phyloP scores from a whole-genome alignment of 2,797 vertebrate species.

The Mustela erminea region DNA sequence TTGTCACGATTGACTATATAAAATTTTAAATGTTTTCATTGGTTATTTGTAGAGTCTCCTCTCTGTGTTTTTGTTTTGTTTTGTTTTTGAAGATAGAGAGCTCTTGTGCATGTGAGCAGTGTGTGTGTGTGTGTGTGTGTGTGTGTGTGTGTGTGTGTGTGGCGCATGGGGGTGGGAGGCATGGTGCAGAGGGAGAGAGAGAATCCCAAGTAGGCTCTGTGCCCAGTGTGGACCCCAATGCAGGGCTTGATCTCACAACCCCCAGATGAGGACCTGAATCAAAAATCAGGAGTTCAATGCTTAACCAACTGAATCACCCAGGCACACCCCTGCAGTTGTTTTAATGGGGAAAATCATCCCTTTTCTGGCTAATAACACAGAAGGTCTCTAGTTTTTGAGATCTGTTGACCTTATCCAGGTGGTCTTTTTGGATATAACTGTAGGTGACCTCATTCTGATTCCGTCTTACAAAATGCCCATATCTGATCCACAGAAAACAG shows the following conservation, averaged over 20 bases:
- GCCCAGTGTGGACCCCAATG: not conserved
- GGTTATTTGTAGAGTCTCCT: not conserved
- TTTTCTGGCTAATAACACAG: not conserved
- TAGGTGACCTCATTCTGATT: not conserved
- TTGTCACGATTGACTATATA: not conserved
- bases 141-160: not conserved
- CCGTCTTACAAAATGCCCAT: not conserved
- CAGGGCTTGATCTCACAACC: not conserved
- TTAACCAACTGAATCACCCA: not conserved
- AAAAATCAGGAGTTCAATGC: not conserved
- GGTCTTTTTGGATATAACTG: not conserved
- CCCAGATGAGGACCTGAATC: not conserved
- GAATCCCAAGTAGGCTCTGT: not conserved
- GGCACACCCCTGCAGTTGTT: not conserved
- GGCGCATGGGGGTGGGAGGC: no score
- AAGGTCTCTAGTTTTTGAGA: not conserved
- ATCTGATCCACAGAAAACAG: not conserved
- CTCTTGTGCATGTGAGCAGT: not conserved
- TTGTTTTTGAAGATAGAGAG: not conserved
- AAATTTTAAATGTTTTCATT: not conserved
- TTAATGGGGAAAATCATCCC: not conserved
- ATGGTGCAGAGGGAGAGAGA: not conserved
- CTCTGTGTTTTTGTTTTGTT: not conserved
- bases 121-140: not conserved
- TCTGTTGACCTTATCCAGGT: not conserved